Evolutionary conservation across 2,113 vertebrate genomes (phyloP).

Genomic region (Laterallus jamaicensis): DNA sequence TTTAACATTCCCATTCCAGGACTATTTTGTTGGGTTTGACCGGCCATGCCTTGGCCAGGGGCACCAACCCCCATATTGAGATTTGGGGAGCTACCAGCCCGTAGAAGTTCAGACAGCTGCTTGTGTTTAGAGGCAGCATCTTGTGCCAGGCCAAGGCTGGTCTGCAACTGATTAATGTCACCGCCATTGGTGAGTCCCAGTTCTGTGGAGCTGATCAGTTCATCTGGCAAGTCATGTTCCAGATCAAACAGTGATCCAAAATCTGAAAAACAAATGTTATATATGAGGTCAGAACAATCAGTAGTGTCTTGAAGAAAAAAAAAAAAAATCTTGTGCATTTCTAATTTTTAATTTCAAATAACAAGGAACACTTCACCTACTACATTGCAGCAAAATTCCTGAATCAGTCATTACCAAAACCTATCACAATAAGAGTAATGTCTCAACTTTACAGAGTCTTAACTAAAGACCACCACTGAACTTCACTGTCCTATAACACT

Average conservation of each 20-base stretch:
- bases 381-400: not conserved
- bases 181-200: conserved; percentile 90
- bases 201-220: conserved; percentile 94
- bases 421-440: not conserved
- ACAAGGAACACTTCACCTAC: not conserved
- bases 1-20: conserved; percentile 83
- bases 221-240: conserved; percentile 97
- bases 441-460: not conserved
- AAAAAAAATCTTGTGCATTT: not conserved
- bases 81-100: conserved; percentile 83
- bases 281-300: not conserved
- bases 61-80: conserved; percentile 83
- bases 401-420: not conserved
- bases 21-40: conserved; percentile 79
- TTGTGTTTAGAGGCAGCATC: conserved; percentile 98
- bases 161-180: conserved; percentile 90
- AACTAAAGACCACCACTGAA: not conserved
- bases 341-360: not conserved
- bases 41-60: conserved; percentile 75
- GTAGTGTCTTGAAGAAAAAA: not conserved
- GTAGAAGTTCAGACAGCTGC: conserved; percentile 93
- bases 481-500: not conserved
- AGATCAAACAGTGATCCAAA: conserved; percentile 95
- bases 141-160: conserved; percentile 87
- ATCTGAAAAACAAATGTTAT: conserved; percentile 78